Conservation (phyloP, 2,888 invertebrate genomes). For the Macrophya alboannulata region DNA sequence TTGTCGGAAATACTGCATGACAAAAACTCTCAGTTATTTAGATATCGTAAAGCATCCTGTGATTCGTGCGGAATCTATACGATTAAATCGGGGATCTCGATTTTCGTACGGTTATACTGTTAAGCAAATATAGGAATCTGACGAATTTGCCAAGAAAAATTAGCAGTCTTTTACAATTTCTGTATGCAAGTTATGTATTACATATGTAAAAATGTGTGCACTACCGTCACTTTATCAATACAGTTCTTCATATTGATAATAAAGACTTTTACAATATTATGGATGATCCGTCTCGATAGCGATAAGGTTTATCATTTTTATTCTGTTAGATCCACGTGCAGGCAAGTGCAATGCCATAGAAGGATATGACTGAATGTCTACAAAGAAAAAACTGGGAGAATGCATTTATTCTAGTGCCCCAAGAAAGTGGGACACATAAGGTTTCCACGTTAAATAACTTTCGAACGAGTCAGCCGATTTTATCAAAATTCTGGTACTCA, state of each 20-base stretch:
- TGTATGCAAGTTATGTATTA: not conserved
- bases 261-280: not conserved
- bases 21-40: not conserved
- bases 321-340: not conserved
- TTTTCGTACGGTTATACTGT: not conserved
- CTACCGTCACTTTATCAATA: slow-evolving; percentile 18
- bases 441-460: not conserved
- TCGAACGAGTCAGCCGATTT: not conserved
- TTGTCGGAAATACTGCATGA: not conserved
- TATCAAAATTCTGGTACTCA: not conserved
- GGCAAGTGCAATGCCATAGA: not conserved
- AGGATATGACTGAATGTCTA: not conserved
- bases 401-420: not conserved
- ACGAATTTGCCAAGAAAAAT: not conserved
- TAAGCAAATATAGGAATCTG: not conserved
- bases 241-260: not conserved
- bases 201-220: not conserved
- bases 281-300: not conserved
- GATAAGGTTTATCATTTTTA: slow-evolving; percentile 4
- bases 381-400: not conserved
- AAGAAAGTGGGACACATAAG: not conserved
- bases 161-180: not conserved
- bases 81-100: not conserved
- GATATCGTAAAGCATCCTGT: not conserved
- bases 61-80: not conserved